A percentile compares a stretch with the other conserved stretches of the same genome.
Evolutionary conservation across 2,113 vertebrate genomes (phyloP).

Genomic region (Psettodes erumei): DNA sequence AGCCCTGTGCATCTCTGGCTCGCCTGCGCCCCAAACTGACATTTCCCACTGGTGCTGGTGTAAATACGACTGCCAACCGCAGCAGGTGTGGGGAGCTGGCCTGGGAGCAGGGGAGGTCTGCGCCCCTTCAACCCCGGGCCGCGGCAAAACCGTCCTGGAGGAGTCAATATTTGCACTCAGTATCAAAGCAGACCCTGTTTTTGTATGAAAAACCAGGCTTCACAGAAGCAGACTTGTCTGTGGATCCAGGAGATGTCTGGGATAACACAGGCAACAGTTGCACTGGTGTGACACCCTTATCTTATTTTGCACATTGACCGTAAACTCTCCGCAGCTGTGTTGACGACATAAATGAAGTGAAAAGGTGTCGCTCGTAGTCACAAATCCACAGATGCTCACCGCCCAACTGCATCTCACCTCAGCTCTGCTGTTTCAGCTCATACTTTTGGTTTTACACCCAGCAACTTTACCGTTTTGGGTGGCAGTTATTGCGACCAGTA

Average conservation of each 20-base stretch:
- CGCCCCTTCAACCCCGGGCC: constrained; percentile 43
- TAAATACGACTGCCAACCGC: constrained; percentile 62
- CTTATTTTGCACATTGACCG: constrained; percentile 16
- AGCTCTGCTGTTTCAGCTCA: not conserved
- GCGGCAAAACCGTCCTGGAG: constrained; percentile 52
- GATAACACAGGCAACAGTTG: constrained; percentile 20
- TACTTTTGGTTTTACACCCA: not conserved
- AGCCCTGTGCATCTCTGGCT: constrained; percentile 31
- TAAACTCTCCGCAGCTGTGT: not conserved
- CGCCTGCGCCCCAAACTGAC: constrained; percentile 35
- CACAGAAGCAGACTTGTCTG: constrained; percentile 49
- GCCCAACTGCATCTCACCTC: not conserved
- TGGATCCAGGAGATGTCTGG: constrained; percentile 23
- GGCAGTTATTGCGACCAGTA: not conserved
- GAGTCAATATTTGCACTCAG: constrained; percentile 75
- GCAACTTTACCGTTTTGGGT: not conserved
- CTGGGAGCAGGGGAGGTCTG: constrained; percentile 53
- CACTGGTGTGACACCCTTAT: constrained; percentile 5
- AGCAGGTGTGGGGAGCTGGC: constrained; percentile 73
- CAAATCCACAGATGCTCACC: not conserved
- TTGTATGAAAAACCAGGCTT: constrained; percentile 51
- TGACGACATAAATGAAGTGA: not conserved
- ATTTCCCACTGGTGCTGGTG: constrained; percentile 55
- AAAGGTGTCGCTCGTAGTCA: not conserved
- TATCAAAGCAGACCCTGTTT: constrained; percentile 76